Base-by-base conservation (phyloP, 2,113 vertebrate genomes). In the Lophotis ruficrista region DNA sequence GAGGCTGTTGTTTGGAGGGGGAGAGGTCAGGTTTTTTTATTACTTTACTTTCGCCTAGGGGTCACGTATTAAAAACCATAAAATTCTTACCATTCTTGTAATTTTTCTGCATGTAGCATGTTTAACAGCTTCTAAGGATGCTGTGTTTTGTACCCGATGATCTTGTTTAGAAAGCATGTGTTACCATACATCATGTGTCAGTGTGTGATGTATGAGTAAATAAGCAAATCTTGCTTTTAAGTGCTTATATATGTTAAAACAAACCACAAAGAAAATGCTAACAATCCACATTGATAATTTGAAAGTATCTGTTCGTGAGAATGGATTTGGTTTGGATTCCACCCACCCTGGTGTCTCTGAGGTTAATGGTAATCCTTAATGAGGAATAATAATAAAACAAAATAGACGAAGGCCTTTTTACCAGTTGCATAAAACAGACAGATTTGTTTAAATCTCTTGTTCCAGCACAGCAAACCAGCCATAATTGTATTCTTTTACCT, bases 271-370 rank as follows among this genome's bases (percentile, higher is more conserved):
- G 56, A 33, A 51, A 60, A 72, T 9, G 5, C 27, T 48, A 60
- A 22, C 25, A 21, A 6, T 72, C 14, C 20, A 5, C 14, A 2
- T 0, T 0, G 28, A 4, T 48, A 8, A 9, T 53, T 22, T 41
- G 0, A 30, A 79, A 25, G 15, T 33, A 7, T 27, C 27, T 48
- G 13, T 35, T 56, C 2, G 0, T 25, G n/a, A 43, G 37, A 72
- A 13, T 9, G 27, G 3, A n/a, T 28, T 21, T 60, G 50, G n/a
- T 75, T 65, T 87, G 57, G 41, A 25, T 75, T 58, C 7, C 9
- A 10, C 27, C 16, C 22, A 2, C 6, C 11, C 6, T 0, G 0
- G 2, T 83, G 45, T 38, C 35, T 17, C 8, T 50, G 38, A 75
- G 10, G 27, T 82, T 64, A 48, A 8, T 30, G 16, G 18, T 24